Evolutionary conservation across 2,113 vertebrate genomes (phyloP).

Genomic region (Arvicanthis niloticus): DNA sequence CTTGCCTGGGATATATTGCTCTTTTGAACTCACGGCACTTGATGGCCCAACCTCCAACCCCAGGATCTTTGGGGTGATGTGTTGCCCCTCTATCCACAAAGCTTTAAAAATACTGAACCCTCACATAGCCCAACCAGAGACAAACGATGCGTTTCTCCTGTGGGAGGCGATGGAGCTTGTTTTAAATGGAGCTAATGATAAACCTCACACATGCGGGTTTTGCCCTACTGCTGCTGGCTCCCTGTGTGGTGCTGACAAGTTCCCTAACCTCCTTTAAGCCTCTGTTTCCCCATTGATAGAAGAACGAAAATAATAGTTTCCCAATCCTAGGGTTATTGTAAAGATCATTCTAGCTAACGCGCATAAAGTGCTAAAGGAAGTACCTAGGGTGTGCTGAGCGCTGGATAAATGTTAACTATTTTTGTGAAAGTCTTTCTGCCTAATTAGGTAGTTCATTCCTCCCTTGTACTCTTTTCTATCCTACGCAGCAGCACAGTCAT

Average conservation of each 20-base stretch:
- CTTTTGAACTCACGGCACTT: neutral
- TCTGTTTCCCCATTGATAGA: conserved; percentile 39
- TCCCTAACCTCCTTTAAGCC: conserved; percentile 30
- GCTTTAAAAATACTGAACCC: neutral
- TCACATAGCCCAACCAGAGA: neutral
- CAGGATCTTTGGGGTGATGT: neutral
- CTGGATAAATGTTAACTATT: conserved; percentile 49
- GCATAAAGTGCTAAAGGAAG: conserved; percentile 36
- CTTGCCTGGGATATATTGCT: neutral
- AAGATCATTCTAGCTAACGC: conserved; percentile 36
- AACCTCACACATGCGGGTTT: neutral
- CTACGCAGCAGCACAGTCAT: conserved; percentile 58
- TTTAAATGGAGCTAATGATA: conserved; percentile 43
- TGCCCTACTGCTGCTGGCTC: neutral
- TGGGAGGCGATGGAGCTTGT: neutral
- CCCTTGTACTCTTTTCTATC: conserved; percentile 52
- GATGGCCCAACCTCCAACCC: neutral
- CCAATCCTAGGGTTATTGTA: conserved; percentile 32
- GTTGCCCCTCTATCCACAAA: neutral
- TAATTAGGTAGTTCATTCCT: conserved; percentile 63
- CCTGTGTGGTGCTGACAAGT: neutral
- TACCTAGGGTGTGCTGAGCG: conserved; percentile 21
- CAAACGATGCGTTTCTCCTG: neutral
- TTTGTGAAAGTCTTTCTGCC: conserved; percentile 57
- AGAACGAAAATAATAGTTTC: conserved; percentile 58